Evolutionary conservation across 2,888 invertebrate genomes (phyloP), one percentile per base, ranked within the genome.

Genomic region (Sinopyrophorus schimmeli): DNA sequence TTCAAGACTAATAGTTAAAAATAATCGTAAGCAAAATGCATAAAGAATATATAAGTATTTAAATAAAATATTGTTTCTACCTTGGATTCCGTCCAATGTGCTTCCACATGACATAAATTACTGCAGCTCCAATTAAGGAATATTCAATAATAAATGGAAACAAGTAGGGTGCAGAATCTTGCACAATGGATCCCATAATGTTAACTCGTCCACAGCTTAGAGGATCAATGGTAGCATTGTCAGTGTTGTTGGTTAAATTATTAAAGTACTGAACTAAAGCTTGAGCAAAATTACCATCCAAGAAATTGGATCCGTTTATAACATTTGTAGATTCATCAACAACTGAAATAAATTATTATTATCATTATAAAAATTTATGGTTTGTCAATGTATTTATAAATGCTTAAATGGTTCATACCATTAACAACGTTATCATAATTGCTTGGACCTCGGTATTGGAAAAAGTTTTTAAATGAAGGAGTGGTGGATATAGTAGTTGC

Each of bases 71-170:
- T 3, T 6, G 11, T 7, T 67, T 62, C 76, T 75, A 87, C 81
- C 87, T 86, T 37, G 92, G 89, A 75, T 90, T 87, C 69, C 89
- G 84, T 47, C 92, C 92, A 72, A 93, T 92, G 69, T 92, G 92
- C 70, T 90, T 88, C 95, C 95, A 96, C 92, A 95, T 95, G 39
- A 94, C 90, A 72, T 92, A 95, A 65, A 95, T 87, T 24, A 96
- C 94, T 38, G 94, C 92, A 35, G 95, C 93, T 11, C 94, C 94
- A 66, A 97, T 93, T 57, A 96, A 77, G 54, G 94, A 93, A 76
- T 96, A 96, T 71, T 96, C 92, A 65, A 96, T 92, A 66, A 94
- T 93, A 74, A 95, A 95, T 1, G 96, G 96, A 75, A 92, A 97
- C 37, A 96, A 79, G 73, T 93, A 96, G 1, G 96, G 96, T 5